Conservation (phyloP, 2,797 vertebrate species). For the Fundulus diaphanus region DNA sequence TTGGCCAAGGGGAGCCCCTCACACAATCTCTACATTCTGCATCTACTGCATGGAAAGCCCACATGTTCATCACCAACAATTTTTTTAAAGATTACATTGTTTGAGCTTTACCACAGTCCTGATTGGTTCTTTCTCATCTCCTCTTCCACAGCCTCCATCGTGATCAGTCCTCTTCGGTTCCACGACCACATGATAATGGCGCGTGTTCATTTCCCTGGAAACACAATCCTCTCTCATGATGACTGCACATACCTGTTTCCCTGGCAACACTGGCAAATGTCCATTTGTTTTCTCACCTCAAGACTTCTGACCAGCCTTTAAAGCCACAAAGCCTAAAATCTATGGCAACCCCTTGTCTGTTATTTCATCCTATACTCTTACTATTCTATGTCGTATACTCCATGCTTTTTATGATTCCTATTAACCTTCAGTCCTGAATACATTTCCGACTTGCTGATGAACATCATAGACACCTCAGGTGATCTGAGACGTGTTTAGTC, state of each 20-base stretch:
- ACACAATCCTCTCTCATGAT: background rate
- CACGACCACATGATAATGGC: background rate
- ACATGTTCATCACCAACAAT: background rate
- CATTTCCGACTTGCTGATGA: background rate
- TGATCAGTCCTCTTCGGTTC: background rate
- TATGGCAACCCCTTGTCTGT: too few relatives aligned
- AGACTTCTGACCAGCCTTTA: background rate
- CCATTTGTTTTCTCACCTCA: background rate
- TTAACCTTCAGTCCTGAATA: background rate
- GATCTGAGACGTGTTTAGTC: background rate
- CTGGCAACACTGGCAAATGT: background rate
- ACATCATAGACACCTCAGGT: background rate
- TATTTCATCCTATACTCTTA: background rate
- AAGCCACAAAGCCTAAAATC: background rate
- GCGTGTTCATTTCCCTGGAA: background rate
- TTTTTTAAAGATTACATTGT: background rate
- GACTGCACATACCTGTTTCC: background rate
- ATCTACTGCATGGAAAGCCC: background rate
- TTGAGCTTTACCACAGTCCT: background rate
- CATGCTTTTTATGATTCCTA: too few relatives aligned
- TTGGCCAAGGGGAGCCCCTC: background rate
- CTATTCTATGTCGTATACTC: background rate
- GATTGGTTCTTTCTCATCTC: background rate
- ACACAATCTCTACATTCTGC: background rate
- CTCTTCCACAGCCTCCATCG: background rate